Base-by-base conservation (phyloP, 1,140 invertebrate species). In the Eriocheir sinensis region DNA sequence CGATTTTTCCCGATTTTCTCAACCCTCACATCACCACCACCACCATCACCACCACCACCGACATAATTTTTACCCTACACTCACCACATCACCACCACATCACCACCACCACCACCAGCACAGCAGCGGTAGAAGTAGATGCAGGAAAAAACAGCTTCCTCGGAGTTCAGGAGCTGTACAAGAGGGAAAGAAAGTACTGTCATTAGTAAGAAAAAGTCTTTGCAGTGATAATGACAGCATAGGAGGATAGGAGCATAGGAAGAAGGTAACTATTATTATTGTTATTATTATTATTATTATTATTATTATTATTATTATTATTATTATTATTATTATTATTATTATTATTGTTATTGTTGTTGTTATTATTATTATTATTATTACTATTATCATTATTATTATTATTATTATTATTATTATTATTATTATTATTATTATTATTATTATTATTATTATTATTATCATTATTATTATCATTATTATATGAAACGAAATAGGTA, bases 171-270 rank as follows among this genome's bases (percentile, higher is more conserved):
- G 27, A 34, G 41, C 32, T 86, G 36, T 3, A 6, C 27, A 38
- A 88, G 85, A 88, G 85, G 41, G 85, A 88, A 38, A 88, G 85
- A 88, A 38, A 88, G 85, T n/a, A n/a, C n/a, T n/a, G n/a, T n/a
- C n/a, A n/a, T n/a, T n/a, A n/a, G n/a, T n/a, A n/a, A n/a, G n/a
- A n/a, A n/a, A n/a, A n/a, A n/a, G n/a, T n/a, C n/a, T n/a, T n/a
- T n/a, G n/a, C n/a, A n/a, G n/a, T n/a, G n/a, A n/a, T n/a, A n/a
- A n/a, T n/a, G n/a, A n/a, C n/a, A n/a, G n/a, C n/a, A n/a, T n/a
- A n/a, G 15, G 15, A 48, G 15, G 15, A 48, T 6, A 48, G 15
- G 15, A 48, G 15, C 4, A 48, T 6, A 48, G 44, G 15, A 72
- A 27, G 9, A n/a, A 72, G 6, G 60, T 12, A 72, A 8, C 80